Conservation (phyloP, 2,113 vertebrate genomes). For the Ptilorrhoa leucosticta region DNA sequence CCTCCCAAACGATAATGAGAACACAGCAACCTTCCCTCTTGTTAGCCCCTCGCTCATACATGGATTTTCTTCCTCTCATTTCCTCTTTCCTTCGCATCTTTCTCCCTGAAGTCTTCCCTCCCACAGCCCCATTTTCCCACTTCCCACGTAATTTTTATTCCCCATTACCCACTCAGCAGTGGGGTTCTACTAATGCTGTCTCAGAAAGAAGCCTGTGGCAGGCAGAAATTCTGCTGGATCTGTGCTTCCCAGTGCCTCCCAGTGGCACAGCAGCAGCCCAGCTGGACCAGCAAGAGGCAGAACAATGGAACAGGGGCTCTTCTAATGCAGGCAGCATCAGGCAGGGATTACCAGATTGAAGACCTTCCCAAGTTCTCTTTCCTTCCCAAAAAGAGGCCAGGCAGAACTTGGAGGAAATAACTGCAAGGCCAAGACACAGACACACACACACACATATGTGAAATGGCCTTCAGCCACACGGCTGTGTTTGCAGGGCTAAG, state of each 20-base stretch:
- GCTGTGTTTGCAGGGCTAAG: not conserved
- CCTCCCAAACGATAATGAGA: not conserved
- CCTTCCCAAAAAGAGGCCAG: not conserved
- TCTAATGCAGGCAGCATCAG: not conserved
- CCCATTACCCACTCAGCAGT: not conserved
- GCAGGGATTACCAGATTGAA: not conserved
- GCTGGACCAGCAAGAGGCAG: not conserved
- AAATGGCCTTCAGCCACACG: not conserved
- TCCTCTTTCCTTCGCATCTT: not conserved
- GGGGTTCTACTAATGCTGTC: not conserved
- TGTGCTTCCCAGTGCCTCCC: not conserved
- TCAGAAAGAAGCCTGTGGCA: not conserved
- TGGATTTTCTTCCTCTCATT: not conserved
- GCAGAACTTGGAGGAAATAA: not conserved
- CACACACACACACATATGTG: rapidly evolving
- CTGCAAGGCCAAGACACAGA: not conserved
- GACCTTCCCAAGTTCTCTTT: not conserved
- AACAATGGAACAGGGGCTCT: not conserved
- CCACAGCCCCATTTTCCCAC: not conserved
- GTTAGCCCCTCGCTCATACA: not conserved
- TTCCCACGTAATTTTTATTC: not conserved
- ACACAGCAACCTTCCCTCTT: not conserved
- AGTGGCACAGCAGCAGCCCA: not conserved
- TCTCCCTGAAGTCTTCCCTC: not conserved
- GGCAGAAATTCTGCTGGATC: not conserved